phyloP scores from a whole-genome alignment of 1,140 invertebrate species.

The Laupala kohalensis region DNA sequence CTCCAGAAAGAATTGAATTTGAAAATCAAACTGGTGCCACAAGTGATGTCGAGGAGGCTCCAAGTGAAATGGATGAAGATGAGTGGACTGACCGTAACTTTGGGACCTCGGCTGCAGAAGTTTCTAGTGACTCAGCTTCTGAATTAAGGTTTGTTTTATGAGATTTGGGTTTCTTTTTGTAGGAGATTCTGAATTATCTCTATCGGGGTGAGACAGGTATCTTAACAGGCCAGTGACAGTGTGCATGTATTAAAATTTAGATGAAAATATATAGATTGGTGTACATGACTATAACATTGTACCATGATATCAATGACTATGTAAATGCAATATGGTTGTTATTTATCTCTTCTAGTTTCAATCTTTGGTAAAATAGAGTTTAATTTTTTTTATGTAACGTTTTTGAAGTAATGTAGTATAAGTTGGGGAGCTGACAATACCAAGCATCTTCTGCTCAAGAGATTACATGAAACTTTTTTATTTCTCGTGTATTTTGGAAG shows the following conservation, averaged over 20 bases:
- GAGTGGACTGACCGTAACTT: conserved; percentile 89
- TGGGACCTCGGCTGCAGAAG: conserved; percentile 55
- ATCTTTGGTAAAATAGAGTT: no score
- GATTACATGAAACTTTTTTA: no score
- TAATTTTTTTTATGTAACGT: neutral
- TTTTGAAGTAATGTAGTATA: no score
- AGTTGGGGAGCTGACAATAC: no score
- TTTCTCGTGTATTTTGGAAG: no score
- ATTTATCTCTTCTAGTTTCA: neutral
- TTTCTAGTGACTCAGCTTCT: conserved; percentile 56
- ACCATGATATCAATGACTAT: neutral
- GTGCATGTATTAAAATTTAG: no score
- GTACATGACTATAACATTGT: no score
- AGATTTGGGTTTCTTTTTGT: neutral
- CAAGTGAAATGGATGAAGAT: conserved; percentile 77
- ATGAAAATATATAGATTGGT: no score
- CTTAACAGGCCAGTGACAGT: no score
- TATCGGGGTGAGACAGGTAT: neutral
- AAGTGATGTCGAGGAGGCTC: conserved; percentile 55
- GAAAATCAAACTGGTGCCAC: conserved; percentile 40
- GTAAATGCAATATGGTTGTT: neutral
- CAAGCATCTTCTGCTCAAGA: no score
- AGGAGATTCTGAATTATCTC: neutral
- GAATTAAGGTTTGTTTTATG: conserved; percentile 38
- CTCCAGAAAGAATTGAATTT: conserved; percentile 76